Percentiles rank a stretch among this genome's conserved stretches.
phyloP scores from a whole-genome alignment of 2,113 vertebrate genomes.

The Myotis lucifugus region DNA sequence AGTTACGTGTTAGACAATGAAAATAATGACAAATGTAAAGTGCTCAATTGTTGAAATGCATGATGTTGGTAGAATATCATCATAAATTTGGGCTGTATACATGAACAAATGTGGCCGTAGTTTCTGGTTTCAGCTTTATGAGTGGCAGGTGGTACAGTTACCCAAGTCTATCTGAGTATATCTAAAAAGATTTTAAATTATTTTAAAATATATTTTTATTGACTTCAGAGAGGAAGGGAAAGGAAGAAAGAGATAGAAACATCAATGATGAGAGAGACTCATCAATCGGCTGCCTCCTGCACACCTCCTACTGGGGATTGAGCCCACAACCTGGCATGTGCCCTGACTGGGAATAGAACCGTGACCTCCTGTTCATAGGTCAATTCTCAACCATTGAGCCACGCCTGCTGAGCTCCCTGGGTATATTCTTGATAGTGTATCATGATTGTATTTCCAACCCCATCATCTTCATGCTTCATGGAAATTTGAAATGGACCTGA shows the following conservation, averaged over 20 bases:
- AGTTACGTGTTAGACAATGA: background rate
- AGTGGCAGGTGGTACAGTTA: background rate
- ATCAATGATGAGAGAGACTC: too few species aligned
- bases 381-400: too few species aligned
- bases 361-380: too few species aligned
- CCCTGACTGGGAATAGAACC: too few species aligned
- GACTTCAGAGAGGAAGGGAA: too few species aligned
- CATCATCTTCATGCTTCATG: background rate
- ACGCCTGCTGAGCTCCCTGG: too few species aligned
- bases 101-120: background rate
- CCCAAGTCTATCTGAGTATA: background rate
- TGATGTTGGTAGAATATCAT: background rate
- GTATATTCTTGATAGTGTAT: background rate
- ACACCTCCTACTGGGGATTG: too few species aligned
- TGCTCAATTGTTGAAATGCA: background rate
- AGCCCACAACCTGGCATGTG: too few species aligned
- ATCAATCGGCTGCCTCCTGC: too few species aligned
- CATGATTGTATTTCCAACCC: background rate
- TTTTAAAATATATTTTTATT: too few species aligned
- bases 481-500: background rate
- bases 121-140: background rate
- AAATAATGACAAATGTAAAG: background rate
- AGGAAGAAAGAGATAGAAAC: too few species aligned
- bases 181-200: background rate
- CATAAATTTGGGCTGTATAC: background rate